Conservation (phyloP, 2,113 vertebrate genomes). For the Zonotrichia leucophrys region DNA sequence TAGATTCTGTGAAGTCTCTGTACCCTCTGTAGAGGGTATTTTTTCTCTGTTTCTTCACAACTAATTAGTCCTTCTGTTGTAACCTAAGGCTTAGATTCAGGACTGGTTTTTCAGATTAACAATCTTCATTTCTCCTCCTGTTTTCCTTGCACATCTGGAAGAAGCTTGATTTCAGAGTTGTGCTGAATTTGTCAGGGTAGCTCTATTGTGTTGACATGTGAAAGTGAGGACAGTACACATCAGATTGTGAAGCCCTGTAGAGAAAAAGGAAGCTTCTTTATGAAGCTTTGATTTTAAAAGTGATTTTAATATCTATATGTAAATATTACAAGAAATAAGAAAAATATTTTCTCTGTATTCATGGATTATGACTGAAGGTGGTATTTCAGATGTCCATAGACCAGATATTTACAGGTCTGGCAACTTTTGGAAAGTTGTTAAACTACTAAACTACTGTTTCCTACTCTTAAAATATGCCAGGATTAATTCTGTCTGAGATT, state of each 20-base stretch:
- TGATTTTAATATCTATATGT: not conserved
- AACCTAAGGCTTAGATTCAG: not conserved
- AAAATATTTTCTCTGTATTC: not conserved
- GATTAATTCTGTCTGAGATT: not conserved
- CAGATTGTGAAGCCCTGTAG: not conserved
- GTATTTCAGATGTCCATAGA: not conserved
- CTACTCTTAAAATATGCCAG: not conserved
- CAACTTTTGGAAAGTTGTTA: not conserved
- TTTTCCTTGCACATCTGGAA: not conserved
- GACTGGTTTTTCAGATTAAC: rapidly evolving
- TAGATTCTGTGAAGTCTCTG: not conserved
- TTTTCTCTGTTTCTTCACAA: not conserved
- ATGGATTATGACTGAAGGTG: not conserved
- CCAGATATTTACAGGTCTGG: not conserved
- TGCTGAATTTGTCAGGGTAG: not conserved
- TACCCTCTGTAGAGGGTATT: not conserved
- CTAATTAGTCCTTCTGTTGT: not conserved
- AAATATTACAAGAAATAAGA: not conserved
- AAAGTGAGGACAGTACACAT: not conserved
- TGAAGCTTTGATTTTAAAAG: not conserved
- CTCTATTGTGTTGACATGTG: not conserved
- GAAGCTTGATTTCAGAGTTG: not conserved
- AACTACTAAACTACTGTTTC: not conserved
- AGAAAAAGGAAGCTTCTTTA: not conserved
- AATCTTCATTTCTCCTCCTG: not conserved